Evolutionary conservation across 1,140 invertebrate genomes (phyloP).

Genomic region (Ectropis grisescens): DNA sequence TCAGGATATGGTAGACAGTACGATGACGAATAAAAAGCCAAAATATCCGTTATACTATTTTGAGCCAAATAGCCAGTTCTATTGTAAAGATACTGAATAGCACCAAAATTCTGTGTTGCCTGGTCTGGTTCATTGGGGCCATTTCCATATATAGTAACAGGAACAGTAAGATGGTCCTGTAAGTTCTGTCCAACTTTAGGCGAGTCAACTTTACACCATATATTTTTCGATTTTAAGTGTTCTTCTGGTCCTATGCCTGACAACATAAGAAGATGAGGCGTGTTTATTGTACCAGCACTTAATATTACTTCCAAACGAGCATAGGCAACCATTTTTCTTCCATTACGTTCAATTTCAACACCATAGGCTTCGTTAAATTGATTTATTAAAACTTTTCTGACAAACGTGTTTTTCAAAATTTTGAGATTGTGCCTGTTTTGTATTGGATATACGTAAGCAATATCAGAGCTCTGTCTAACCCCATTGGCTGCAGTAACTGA

Average conservation of each 20-base stretch:
- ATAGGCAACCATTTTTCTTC: conserved; percentile 17
- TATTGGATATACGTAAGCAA: conserved; percentile 67
- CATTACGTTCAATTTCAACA: conserved; percentile 30
- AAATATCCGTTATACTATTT: conserved; percentile 12
- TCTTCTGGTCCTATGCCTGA: conserved; percentile 43
- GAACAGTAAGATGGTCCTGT: conserved; percentile 66
- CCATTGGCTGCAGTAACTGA: conserved; percentile 55
- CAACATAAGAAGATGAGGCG: conserved; percentile 53
- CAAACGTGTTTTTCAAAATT: conserved; percentile 72
- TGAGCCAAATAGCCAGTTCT: conserved; percentile 18
- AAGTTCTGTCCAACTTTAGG: conserved; percentile 78
- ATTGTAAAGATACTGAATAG: conserved; percentile 21
- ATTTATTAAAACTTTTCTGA: conserved; percentile 42
- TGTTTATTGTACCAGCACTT: conserved; percentile 59
- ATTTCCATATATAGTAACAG: conserved; percentile 18
- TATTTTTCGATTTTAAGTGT: conserved; percentile 31
- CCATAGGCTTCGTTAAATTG: conserved; percentile 16
- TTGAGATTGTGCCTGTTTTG: conserved; percentile 75
- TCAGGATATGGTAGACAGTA: conserved; percentile 20
- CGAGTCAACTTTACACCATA: conserved; percentile 65
- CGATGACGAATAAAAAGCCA: conserved; percentile 20
- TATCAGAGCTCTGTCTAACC: conserved; percentile 69
- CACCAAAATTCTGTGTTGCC: conserved; percentile 6
- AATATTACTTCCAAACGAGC: conserved; percentile 63
- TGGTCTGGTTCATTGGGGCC: conserved; percentile 4